Conservation (phyloP, 2,888 invertebrate species). For the Drosophila neonasuta region DNA sequence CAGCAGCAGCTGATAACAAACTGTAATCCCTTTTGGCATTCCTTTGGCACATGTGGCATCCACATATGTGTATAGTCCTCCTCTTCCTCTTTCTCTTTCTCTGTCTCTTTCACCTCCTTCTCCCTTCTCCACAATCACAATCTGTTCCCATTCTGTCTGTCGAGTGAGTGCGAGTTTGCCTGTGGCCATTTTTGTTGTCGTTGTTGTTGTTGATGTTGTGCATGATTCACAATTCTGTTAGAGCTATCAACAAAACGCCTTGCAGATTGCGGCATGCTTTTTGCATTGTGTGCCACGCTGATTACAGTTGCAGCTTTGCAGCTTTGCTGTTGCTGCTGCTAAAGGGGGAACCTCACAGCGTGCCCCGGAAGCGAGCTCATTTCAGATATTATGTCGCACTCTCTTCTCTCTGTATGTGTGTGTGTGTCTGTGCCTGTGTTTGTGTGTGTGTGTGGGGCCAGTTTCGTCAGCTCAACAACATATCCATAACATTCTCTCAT, state of each 20-base stretch:
- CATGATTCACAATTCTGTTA: slow-evolving; percentile 23
- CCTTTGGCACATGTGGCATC: slow-evolving; percentile 11
- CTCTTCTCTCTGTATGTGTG: background rate
- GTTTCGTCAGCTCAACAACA: slow-evolving; percentile 3
- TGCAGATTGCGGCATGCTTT: slow-evolving; percentile 46
- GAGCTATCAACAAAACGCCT: slow-evolving; percentile 39
- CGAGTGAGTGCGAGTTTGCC: slow-evolving; percentile 22
- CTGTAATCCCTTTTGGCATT: slow-evolving; percentile 18
- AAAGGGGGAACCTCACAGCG: slow-evolving; percentile 35
- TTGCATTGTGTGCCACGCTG: slow-evolving; percentile 42
- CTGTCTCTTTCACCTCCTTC: background rate
- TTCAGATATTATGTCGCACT: slow-evolving; percentile 52
- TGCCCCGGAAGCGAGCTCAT: slow-evolving; percentile 33
- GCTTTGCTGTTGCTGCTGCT: slow-evolving; percentile 16
- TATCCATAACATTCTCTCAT: slow-evolving; percentile 29
- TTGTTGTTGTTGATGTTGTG: background rate
- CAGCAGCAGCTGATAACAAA: slow-evolving; percentile 23
- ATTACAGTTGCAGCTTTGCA: slow-evolving; percentile 36
- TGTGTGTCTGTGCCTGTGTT: background rate
- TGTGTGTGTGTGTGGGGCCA: slow-evolving; percentile 19
- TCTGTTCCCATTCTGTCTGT: slow-evolving; percentile 47
- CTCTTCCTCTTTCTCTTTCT: background rate
- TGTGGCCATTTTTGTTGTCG: slow-evolving; percentile 18
- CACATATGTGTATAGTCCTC: background rate
- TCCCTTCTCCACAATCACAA: slow-evolving; percentile 19